phyloP scores from a whole-genome alignment of 2,797 vertebrate species.

The Streptopelia turtur region DNA sequence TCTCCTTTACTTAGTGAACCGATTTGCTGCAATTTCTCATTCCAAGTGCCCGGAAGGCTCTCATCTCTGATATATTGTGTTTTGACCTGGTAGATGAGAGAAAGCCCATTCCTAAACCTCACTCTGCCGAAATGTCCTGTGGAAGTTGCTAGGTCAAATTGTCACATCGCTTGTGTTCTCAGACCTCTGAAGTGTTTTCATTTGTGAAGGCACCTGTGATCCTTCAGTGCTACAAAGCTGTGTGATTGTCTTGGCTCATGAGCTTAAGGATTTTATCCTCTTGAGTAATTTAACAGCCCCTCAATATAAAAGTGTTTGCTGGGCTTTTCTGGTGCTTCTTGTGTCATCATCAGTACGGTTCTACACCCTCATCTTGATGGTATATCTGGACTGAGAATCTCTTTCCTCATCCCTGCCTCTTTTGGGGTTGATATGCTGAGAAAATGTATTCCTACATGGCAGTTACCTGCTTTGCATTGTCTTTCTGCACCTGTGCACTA shows the following conservation, averaged over 20 bases:
- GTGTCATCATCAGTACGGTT: fast-evolving
- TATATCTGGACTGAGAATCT: neutral
- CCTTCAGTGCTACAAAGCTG: fast-evolving
- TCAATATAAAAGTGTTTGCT: neutral
- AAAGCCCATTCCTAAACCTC: neutral
- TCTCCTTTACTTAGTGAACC: neutral
- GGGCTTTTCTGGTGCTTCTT: neutral
- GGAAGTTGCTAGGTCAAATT: neutral
- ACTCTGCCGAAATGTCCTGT: neutral
- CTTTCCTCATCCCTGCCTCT: neutral
- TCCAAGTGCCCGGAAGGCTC: neutral
- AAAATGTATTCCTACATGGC: neutral
- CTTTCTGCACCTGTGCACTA: neutral
- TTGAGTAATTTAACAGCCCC: neutral
- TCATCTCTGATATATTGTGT: neutral
- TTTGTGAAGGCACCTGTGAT: neutral
- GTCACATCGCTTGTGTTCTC: neutral
- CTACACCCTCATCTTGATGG: neutral
- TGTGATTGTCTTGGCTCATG: neutral
- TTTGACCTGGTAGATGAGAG: neutral
- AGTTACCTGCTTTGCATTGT: neutral
- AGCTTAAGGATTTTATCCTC: neutral
- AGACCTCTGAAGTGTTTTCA: neutral
- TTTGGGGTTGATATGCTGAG: neutral
- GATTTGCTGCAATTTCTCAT: neutral